phyloP scores from a whole-genome alignment of 2,113 vertebrate genomes.

The Lagopus muta region DNA sequence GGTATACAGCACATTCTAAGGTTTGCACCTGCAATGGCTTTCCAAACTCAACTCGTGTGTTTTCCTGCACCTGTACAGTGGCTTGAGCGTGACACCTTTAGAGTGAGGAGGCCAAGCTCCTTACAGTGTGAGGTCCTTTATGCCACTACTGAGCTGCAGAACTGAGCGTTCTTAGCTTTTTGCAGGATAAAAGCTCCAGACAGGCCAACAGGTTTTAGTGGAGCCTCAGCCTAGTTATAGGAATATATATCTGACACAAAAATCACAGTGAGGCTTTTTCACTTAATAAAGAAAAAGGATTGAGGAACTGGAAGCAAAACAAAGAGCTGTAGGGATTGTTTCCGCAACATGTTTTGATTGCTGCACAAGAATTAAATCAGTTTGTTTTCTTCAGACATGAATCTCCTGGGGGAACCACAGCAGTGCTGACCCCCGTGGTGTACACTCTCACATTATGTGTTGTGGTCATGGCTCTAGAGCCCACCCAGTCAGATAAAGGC shows the following conservation, averaged over 20 bases:
- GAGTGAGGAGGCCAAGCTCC: not conserved
- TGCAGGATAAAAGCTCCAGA: not conserved
- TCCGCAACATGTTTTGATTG: conserved; percentile 19
- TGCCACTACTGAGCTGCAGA: not conserved
- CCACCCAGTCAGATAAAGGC: conserved; percentile 60
- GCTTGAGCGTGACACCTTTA: not conserved
- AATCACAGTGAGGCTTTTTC: not conserved
- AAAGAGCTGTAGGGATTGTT: conserved; percentile 50
- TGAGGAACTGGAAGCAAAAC: not conserved
- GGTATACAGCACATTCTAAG: not conserved
- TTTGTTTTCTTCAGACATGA: conserved; percentile 32
- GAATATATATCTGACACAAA: not conserved
- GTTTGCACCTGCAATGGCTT: not conserved
- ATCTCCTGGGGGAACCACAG: not conserved
- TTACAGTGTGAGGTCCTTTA: not conserved
- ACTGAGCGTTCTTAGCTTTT: not conserved
- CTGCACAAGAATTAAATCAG: not conserved
- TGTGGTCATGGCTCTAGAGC: conserved; percentile 32
- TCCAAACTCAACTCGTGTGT: not conserved
- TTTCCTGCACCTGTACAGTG: not conserved
- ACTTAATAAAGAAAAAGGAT: conserved; percentile 10
- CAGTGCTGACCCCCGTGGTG: not conserved
- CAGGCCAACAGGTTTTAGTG: not conserved
- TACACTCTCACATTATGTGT: not conserved
- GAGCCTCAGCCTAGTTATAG: not conserved